These are phyloP conservation scores for Andrena flavipes DNA, from an alignment of 2,888 invertebrate species.

Conservation along the genomic window DNA sequence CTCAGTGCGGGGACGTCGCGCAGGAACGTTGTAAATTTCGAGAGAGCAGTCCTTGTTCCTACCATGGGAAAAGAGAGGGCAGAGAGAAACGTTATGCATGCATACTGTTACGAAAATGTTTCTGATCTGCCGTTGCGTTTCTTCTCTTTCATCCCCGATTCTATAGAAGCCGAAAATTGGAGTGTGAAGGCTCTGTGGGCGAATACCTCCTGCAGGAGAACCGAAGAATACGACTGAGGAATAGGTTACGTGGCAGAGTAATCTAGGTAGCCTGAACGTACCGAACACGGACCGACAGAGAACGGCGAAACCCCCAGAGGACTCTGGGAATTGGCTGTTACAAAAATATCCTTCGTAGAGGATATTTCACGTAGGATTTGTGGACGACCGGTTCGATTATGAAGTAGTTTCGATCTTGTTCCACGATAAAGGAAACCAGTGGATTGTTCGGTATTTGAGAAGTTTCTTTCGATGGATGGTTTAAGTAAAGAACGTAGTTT, in stretches of 20 bases:
- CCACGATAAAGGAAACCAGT: not conserved
- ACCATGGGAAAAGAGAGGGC: constrained; percentile 18
- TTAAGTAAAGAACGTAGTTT: not conserved
- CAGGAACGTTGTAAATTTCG: constrained; percentile 27
- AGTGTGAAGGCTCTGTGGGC: constrained; percentile 55
- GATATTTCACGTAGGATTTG: constrained; percentile 45
- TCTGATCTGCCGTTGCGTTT: constrained; percentile 33
- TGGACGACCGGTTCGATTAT: constrained; percentile 44
- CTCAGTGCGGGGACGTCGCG: constrained; percentile 15
- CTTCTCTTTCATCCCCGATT: constrained; percentile 25
- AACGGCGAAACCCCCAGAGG: constrained; percentile 34
- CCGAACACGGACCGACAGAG: constrained; percentile 27
- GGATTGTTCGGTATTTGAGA: constrained; percentile 11
- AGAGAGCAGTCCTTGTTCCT: not conserved
- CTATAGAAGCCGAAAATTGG: constrained; percentile 50
- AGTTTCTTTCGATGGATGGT: constrained; percentile 1
- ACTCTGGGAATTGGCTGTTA: constrained; percentile 47
- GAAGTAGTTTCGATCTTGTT: constrained; percentile 46
- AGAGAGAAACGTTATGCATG: constrained; percentile 26
- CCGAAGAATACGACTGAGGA: constrained; percentile 35
- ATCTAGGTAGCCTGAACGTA: constrained; percentile 53
- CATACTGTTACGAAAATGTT: constrained; percentile 46
- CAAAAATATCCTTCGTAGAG: constrained; percentile 40
- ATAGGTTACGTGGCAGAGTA: constrained; percentile 46
- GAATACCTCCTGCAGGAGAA: constrained; percentile 21